Evolutionary conservation across 1,140 invertebrate genomes (phyloP).

Genomic region (Calycopis cecrops): DNA sequence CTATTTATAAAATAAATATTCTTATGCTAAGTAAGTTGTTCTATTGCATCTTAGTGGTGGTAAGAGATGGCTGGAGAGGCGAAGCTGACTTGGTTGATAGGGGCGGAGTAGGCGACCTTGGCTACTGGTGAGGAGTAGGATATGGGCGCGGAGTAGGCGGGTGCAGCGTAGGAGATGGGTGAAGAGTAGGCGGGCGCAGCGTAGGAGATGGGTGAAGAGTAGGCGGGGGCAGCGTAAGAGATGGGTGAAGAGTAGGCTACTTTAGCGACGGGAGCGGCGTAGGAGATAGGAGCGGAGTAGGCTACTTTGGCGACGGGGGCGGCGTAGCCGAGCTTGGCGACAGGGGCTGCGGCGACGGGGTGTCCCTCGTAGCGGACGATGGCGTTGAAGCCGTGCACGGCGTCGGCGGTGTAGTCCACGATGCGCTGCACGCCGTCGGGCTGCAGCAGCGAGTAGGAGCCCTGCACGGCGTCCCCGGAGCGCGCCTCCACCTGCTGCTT

Average conservation of each 20-base stretch:
- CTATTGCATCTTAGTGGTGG: slow-evolving; percentile 39
- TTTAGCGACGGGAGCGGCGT: slow-evolving; percentile 25
- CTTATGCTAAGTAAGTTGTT: neutral
- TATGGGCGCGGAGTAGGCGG: slow-evolving; percentile 27
- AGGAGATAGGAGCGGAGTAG: slow-evolving; percentile 50
- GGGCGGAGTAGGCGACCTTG: slow-evolving; percentile 37
- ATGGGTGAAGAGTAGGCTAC: slow-evolving; percentile 48
- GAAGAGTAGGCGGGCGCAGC: slow-evolving; percentile 75
- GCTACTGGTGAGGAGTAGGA: slow-evolving; percentile 39
- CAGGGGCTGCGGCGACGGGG: slow-evolving; percentile 5
- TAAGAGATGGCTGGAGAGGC: slow-evolving; percentile 55
- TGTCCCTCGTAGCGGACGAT: slow-evolving; percentile 6
- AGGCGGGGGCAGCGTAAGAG: slow-evolving; percentile 35
- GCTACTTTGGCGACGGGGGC: slow-evolving; percentile 22
- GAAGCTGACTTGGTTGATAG: slow-evolving; percentile 44
- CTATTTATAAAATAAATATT: slow-evolving; percentile 24
- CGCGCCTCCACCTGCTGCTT: slow-evolving; percentile 56
- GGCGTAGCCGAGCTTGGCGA: slow-evolving; percentile 43
- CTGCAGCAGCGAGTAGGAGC: slow-evolving; percentile 77
- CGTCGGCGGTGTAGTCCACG: slow-evolving; percentile 75
- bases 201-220: neutral
- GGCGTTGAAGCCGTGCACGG: slow-evolving; percentile 27
- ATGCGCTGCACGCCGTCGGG: slow-evolving; percentile 74
- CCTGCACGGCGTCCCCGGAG: slow-evolving; percentile 76
- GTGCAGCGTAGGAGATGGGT: slow-evolving; percentile 14